phyloP scores from a whole-genome alignment of 2,113 vertebrate genomes.

The Esox niger region DNA sequence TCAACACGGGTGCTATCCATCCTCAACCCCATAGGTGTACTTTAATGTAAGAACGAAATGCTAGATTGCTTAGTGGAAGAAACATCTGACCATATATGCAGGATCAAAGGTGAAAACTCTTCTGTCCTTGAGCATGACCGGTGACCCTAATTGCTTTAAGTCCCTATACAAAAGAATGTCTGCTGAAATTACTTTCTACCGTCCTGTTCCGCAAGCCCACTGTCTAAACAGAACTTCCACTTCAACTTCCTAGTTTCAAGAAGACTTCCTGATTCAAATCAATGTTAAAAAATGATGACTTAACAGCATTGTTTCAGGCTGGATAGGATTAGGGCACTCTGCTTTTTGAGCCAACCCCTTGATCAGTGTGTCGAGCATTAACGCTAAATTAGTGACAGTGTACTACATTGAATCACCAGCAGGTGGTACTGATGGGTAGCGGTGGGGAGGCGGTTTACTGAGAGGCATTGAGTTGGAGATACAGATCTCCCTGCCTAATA shows the following conservation, averaged over 20 bases:
- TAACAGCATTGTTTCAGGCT: neutral
- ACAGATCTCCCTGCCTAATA: conserved; percentile 62
- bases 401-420: conserved; percentile 46
- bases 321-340: neutral
- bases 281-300: neutral
- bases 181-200: too few species aligned
- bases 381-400: conserved; percentile 10
- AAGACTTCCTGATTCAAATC: neutral
- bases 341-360: neutral
- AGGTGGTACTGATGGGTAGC: conserved; percentile 59
- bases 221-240: too few species aligned
- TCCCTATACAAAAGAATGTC: too few species aligned
- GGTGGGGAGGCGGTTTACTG: conserved; percentile 3
- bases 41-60: too few species aligned
- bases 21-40: too few species aligned
- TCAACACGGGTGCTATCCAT: too few species aligned
- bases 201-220: too few species aligned
- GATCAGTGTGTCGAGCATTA: neutral
- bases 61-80: too few species aligned
- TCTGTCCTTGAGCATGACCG: too few species aligned
- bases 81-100: too few species aligned
- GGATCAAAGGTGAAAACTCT: too few species aligned
- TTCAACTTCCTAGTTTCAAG: neutral
- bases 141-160: too few species aligned
- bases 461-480: conserved; percentile 45